These are phyloP conservation scores for Phalacrocorax aristotelis DNA, from an alignment of 2,113 vertebrate genomes.

Conservation along the genomic window DNA sequence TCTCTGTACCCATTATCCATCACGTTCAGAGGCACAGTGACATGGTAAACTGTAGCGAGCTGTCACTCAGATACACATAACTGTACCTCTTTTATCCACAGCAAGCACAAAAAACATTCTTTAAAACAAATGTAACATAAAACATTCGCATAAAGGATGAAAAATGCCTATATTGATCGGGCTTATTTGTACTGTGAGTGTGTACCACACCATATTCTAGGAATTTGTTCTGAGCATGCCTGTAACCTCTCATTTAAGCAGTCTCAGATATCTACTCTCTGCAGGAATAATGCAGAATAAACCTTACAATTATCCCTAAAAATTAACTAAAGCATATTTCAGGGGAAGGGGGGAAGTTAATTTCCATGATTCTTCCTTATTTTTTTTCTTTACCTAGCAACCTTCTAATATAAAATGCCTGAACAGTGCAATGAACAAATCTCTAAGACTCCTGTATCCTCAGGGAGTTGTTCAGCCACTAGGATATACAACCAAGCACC, in stretches of 20 bases:
- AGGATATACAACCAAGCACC: conserved; percentile 30
- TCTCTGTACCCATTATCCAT: background rate
- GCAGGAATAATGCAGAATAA: background rate
- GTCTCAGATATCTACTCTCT: background rate
- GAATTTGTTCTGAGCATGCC: background rate
- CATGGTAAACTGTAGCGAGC: background rate
- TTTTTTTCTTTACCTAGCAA: background rate
- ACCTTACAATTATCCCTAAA: background rate
- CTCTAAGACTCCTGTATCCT: background rate
- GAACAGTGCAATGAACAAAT: conserved; percentile 8
- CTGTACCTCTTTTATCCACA: background rate
- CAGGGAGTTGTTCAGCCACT: background rate
- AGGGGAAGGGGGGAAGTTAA: background rate
- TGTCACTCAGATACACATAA: background rate
- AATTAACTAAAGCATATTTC: background rate
- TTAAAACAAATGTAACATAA: background rate
- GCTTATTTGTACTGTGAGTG: background rate
- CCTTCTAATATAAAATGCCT: background rate
- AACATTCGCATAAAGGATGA: background rate
- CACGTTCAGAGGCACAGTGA: background rate
- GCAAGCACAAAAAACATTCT: background rate
- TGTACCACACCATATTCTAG: background rate
- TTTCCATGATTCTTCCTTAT: background rate
- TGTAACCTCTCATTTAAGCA: background rate
- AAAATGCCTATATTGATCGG: background rate